Base-by-base conservation (phyloP, 2,113 vertebrate species). In the Eudyptes chrysolophus region DNA sequence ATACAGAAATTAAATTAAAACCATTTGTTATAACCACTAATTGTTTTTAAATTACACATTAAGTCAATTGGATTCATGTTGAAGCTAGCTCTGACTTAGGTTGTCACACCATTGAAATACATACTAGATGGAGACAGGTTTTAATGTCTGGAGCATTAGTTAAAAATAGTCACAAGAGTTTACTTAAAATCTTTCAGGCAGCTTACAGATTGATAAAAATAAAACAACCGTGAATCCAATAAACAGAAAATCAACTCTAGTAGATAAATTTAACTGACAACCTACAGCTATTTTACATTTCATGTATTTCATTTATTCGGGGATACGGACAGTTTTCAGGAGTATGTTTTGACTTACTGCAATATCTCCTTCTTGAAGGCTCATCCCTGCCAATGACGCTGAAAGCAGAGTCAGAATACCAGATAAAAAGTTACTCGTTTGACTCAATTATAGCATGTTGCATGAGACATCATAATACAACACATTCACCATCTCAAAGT, bases 341-440 rank as follows among this genome's bases (percentile, higher is more conserved):
- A 92, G 46, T 5, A 32, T 11, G 32, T 91, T 93, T 57, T 84
- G 57, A 98, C 99, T 99, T 97, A 99, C 99, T 34, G 99, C 99
- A 93, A 99, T 97, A 97, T 99, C 99, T 62, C 99, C 99, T 92
- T 98, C 98, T 88, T 98, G 98, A 26, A 99, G 99, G 65, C 98
- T 98, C 99, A 99, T 99, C 89, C 99, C 99, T 36, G 99, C 99
- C 97, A 99, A 94, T 1, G 99, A 99, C 1, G 99, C 99, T 99
- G 98, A 91, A 97, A 95, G 97, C 5, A n/a, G 40, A 91, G 38
- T 36, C n/a, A 93, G 26, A 89, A 75, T 8, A 40, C 1, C 57
- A 87, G 51, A 60, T 32, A 66, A 34, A 87, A 72, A 70, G 70
- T 82, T 48, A 69, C 8, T 29, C 34, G 1, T 57, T 64, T 82